These are phyloP conservation scores for Coilia nasus DNA, from an alignment of 2,797 vertebrate species.

Conservation along the genomic window DNA sequence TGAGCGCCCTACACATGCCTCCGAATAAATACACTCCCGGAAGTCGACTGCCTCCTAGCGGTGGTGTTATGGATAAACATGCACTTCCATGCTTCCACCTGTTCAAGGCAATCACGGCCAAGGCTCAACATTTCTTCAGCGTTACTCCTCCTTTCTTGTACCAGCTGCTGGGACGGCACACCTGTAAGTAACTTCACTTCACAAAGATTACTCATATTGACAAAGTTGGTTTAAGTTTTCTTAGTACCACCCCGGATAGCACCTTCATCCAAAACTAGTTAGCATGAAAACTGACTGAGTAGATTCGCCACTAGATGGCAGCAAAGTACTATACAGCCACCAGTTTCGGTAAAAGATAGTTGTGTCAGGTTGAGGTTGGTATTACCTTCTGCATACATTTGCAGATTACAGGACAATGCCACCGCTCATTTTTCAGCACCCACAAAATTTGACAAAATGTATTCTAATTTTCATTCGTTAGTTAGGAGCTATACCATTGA, in stretches of 20 bases:
- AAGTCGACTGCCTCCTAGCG: constrained; percentile 18
- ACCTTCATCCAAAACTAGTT: neutral
- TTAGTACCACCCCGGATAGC: no score
- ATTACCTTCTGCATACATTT: neutral
- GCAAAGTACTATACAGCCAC: neutral
- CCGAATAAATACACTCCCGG: neutral
- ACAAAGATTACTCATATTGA: no score
- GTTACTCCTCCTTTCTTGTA: no score
- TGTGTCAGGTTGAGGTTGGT: neutral
- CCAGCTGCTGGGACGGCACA: no score
- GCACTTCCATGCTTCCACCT: neutral
- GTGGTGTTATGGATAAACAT: neutral
- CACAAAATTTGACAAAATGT: no score
- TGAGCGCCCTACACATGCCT: constrained; percentile 17
- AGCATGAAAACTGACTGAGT: neutral
- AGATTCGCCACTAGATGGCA: neutral
- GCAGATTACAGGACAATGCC: neutral
- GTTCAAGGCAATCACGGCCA: neutral
- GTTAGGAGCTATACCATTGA: no score
- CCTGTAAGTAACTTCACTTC: no score
- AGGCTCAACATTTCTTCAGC: no score
- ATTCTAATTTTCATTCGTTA: no score
- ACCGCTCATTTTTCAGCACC: neutral
- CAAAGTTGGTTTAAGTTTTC: no score
- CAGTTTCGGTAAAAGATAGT: neutral